Percentiles rank a stretch among this genome's conserved stretches.
Evolutionary conservation across 2,113 vertebrate genomes (phyloP).

Genomic region (Chlorodrepanis virens): DNA sequence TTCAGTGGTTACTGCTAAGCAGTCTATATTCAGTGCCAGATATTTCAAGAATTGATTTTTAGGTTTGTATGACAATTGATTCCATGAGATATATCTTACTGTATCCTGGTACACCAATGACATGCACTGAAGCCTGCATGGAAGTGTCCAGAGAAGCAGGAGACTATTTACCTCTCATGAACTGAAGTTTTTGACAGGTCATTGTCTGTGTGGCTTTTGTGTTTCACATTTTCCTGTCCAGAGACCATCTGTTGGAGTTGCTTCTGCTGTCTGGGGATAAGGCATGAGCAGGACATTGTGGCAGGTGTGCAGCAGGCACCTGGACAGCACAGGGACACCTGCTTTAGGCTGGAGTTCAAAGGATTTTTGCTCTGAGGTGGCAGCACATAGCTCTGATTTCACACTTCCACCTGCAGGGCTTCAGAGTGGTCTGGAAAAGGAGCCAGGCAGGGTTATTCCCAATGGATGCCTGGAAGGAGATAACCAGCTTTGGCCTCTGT

Average conservation of each 20-base stretch:
- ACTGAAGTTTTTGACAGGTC: neutral
- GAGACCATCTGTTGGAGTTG: neutral
- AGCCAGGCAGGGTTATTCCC: neutral
- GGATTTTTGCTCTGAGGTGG: neutral
- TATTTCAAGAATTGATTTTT: neutral
- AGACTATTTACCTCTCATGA: neutral
- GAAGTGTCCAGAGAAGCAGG: neutral
- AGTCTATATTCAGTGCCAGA: neutral
- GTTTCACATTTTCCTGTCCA: neutral
- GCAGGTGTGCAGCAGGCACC: neutral
- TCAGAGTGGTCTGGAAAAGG: neutral
- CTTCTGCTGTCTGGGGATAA: neutral
- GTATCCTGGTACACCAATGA: neutral
- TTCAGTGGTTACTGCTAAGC: neutral
- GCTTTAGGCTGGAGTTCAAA: neutral
- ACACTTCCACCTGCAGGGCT: neutral
- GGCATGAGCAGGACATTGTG: neutral
- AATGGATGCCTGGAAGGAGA: neutral
- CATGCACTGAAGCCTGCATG: neutral
- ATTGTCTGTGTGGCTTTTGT: neutral
- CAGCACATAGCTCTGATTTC: neutral
- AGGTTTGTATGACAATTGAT: neutral
- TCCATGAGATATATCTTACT: neutral
- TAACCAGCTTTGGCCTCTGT: neutral
- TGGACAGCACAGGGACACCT: neutral